A percentile compares a stretch with the other conserved stretches of the same genome.
These are phyloP conservation scores for Propithecus perrieri DNA, from an alignment of 2,797 vertebrate genomes.

Conservation along the genomic window DNA sequence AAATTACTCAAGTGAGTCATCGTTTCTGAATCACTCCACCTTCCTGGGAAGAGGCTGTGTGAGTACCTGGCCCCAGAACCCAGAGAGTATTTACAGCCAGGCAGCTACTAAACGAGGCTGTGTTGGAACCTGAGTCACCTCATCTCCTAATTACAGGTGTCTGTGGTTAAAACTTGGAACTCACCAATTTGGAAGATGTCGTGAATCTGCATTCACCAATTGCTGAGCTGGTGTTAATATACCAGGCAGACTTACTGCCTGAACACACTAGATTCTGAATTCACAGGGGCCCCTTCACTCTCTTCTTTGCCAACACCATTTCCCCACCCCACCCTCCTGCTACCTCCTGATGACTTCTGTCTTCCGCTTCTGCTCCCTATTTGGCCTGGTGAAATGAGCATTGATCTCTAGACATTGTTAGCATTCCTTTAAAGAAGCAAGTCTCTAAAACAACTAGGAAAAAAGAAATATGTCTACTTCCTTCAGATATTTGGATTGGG, in stretches of 20 bases:
- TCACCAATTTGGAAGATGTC: constrained; percentile 38
- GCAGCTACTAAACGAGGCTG: constrained; percentile 65
- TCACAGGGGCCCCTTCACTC: background rate
- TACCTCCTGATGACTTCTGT: background rate
- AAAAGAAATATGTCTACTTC: background rate
- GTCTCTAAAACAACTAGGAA: background rate
- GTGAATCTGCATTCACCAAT: constrained; percentile 10
- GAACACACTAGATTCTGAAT: background rate
- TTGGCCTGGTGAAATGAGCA: background rate
- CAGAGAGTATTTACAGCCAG: constrained; percentile 63
- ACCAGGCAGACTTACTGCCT: background rate
- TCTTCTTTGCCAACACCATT: background rate
- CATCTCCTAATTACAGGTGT: constrained; percentile 74
- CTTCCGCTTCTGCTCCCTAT: background rate
- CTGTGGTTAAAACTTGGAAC: constrained; percentile 69
- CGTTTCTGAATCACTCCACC: background rate
- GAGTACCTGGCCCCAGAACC: constrained; percentile 64
- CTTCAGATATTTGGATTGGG: background rate
- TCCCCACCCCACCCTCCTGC: background rate
- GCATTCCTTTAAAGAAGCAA: background rate
- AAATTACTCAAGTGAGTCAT: constrained; percentile 21
- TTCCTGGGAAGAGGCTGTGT: background rate
- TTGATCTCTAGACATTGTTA: background rate
- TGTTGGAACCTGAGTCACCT: constrained; percentile 61
- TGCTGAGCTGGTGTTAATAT: background rate